Conservation (phyloP, 2,888 invertebrate species). For the Aleiodes leptofemur region DNA sequence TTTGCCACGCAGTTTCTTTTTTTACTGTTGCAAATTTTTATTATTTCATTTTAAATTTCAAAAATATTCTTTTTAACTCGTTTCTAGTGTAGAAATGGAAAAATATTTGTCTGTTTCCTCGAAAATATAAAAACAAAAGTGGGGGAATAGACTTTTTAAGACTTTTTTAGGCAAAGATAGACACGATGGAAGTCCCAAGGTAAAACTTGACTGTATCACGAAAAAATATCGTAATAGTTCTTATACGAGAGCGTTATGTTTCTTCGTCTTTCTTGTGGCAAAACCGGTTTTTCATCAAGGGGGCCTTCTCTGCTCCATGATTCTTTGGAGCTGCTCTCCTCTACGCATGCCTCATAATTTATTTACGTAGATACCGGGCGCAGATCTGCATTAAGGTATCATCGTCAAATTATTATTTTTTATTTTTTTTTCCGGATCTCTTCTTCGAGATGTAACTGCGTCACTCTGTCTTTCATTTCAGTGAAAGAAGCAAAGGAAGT, state of each 20-base stretch:
- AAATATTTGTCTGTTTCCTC: neutral
- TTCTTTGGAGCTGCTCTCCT: slow-evolving; percentile 15
- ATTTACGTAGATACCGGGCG: slow-evolving; percentile 12
- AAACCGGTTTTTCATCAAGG: slow-evolving; percentile 35
- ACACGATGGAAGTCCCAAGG: slow-evolving; percentile 39
- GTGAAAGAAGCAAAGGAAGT: neutral
- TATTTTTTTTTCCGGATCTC: neutral
- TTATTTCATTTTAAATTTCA: neutral
- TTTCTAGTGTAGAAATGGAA: neutral
- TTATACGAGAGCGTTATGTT: slow-evolving; percentile 32
- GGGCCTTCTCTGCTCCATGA: neutral
- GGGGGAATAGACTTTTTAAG: slow-evolving; percentile 32
- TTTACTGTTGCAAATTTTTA: neutral
- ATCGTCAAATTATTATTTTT: slow-evolving; percentile 2
- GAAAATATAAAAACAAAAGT: neutral
- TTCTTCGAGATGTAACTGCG: neutral
- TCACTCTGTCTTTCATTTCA: neutral
- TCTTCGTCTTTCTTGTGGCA: slow-evolving; percentile 25
- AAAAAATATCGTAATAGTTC: slow-evolving; percentile 34
- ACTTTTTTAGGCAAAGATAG: slow-evolving; percentile 35
- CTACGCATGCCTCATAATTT: slow-evolving; percentile 18
- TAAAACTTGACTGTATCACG: slow-evolving; percentile 32
- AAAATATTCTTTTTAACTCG: too few relatives aligned
- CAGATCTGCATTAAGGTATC: slow-evolving; percentile 6
- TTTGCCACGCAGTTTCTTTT: neutral